Evolutionary conservation across 2,113 vertebrate genomes (phyloP).

Genomic region (Dendropsophus ebraccatus): DNA sequence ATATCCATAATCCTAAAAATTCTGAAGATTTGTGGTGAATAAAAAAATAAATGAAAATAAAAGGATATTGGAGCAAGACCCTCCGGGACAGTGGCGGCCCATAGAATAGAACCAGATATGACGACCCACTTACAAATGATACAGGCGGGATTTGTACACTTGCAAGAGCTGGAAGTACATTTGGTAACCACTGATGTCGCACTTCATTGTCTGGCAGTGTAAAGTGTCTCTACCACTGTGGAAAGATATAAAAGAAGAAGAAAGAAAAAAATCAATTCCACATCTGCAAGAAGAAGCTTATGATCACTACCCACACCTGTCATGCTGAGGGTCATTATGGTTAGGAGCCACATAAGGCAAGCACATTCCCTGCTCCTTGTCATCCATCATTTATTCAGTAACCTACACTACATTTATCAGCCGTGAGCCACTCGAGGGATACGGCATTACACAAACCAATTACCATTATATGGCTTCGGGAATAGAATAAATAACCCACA

Average conservation of each 20-base stretch:
- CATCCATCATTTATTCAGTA: not conserved
- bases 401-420: not conserved
- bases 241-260: not conserved
- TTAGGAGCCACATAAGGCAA: not conserved
- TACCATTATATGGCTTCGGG: not conserved
- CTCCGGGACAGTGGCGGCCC: not conserved
- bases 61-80: not conserved
- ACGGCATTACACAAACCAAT: constrained; percentile 5
- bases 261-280: not conserved
- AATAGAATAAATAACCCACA: not conserved
- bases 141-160: too few relatives aligned
- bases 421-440: not conserved
- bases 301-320: not conserved
- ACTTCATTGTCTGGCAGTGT: not conserved
- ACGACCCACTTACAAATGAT: too few relatives aligned
- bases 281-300: not conserved
- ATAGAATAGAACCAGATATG: not conserved
- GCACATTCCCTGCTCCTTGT: not conserved
- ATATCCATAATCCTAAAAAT: too few relatives aligned
- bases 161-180: too few relatives aligned
- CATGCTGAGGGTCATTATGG: not conserved
- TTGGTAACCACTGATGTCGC: too few relatives aligned
- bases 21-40: not conserved
- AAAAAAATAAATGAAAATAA: not conserved
- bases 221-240: not conserved